phyloP scores from a whole-genome alignment of 1,140 invertebrate genomes.

The Physella acuta region DNA sequence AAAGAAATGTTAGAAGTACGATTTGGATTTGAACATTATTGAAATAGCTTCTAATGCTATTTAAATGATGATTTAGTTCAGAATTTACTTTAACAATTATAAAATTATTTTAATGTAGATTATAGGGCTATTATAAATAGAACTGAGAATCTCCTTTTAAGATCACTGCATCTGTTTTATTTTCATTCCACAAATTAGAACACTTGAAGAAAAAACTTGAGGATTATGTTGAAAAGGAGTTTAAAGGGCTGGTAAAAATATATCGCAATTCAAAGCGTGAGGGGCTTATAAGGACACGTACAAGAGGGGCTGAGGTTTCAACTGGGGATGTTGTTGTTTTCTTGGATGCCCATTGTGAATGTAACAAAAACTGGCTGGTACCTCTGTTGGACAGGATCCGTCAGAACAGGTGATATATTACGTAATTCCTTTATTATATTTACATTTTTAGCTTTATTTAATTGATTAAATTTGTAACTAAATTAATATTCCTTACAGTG shows the following conservation, averaged over 20 bases:
- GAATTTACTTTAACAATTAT: too few relatives aligned
- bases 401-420: conserved; percentile 69
- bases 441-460: not conserved
- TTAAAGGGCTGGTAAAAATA: conserved; percentile 80
- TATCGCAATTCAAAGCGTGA: conserved; percentile 77
- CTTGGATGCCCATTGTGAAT: conserved; percentile 83
- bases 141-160: too few relatives aligned
- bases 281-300: conserved; percentile 93
- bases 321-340: conserved; percentile 96
- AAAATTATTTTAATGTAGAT: not conserved
- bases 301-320: conserved; percentile 88
- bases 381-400: conserved; percentile 93
- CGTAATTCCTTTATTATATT: not conserved
- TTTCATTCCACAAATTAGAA: conserved; percentile 66
- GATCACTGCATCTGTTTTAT: too few relatives aligned
- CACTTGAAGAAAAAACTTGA: conserved; percentile 86
- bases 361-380: conserved; percentile 90
- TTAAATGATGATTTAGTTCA: too few relatives aligned
- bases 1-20: too few relatives aligned
- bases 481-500: too few relatives aligned
- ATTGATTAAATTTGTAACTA: too few relatives aligned
- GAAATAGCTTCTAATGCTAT: too few relatives aligned
- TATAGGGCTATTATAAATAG: conserved; percentile 7
- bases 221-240: conserved; percentile 71
- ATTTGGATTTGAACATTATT: too few relatives aligned